Base-by-base conservation (phyloP, 2,113 vertebrate genomes). In the Pseudopipra pipra region DNA sequence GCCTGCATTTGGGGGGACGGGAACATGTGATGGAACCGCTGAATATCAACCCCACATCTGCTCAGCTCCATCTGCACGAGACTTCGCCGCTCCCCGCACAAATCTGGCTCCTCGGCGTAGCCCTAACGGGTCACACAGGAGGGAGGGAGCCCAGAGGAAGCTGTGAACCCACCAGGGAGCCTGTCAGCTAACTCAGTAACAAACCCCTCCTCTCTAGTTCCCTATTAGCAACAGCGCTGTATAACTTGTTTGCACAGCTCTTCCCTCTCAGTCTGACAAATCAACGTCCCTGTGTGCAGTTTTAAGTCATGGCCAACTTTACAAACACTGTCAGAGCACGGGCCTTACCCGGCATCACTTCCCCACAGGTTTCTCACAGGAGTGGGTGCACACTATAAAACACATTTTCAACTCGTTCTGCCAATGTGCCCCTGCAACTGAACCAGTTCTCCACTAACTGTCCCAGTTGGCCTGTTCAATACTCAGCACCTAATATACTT, bases 341-440 rank as follows among this genome's bases (percentile, higher is more conserved):
- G 30, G n/a, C 8, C 25, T 66, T 46, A 28, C 20, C n/a, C 17
- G 61, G 44, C 25, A 65, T 30, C 82, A 73, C 8, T 47, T 14
- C 85, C 14, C 11, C 51, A 43, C 58, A 47, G 11, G 21, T 28
- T 84, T 90, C 63, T 71, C 43, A 66, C 18, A 58, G 18, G 46
- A 35, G 30, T 7, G 63, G 22, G 25, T 41, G 46, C 33, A 44
- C 14, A 3, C 58, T 37, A 3, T 31, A 58, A 73, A 86, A 58
- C 58, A 12, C 39, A n/a, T 74, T 86, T 89, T 62, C 51, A 70
- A 62, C 68, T 49, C 20, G n/a, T 28, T 47, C 55, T 33, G 39
- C 0, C 0, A 66, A 85, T 3, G 12, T 8, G n/a, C 5, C 56
- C 47, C 52, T 30, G 30, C 35, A 74, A 66, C 8, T 62, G 66